Percentiles rank a stretch among this genome's conserved stretches.
Conservation (phyloP, 2,113 vertebrate species). For the Ptychochromis oligacanthus region DNA sequence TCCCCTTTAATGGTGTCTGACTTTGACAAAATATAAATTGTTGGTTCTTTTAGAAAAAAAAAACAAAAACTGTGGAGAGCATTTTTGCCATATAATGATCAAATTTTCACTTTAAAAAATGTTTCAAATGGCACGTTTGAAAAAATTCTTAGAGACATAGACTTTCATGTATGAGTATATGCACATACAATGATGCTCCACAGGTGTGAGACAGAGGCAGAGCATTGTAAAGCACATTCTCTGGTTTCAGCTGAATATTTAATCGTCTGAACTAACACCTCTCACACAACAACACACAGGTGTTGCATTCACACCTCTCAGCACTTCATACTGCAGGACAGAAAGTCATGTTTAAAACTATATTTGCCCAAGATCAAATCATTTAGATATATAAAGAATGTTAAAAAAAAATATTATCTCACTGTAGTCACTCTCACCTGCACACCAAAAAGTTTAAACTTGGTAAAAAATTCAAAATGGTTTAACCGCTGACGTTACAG, state of each 20-base stretch:
- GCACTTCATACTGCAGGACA: not conserved
- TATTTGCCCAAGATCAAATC: not conserved
- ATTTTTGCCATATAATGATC: not conserved
- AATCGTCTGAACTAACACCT: slow-evolving; percentile 43
- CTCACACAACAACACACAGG: slow-evolving; percentile 12
- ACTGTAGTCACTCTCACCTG: not conserved
- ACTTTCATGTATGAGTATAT: not conserved
- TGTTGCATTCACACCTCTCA: slow-evolving; percentile 36
- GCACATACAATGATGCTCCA: not conserved
- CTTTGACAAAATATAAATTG: not conserved
- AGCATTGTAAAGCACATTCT: slow-evolving; percentile 29
- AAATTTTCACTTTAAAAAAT: not conserved
- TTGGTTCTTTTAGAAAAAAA: too few relatives aligned
- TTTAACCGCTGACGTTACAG: too few relatives aligned
- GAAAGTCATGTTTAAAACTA: not conserved
- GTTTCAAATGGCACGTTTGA: not conserved
- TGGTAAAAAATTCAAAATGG: too few relatives aligned
- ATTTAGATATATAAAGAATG: not conserved
- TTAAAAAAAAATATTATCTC: not conserved
- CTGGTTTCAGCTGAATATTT: slow-evolving; percentile 68
- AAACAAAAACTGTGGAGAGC: not conserved
- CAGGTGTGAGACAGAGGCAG: slow-evolving; percentile 38
- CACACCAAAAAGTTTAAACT: not conserved
- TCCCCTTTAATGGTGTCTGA: not conserved
- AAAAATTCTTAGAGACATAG: not conserved